Evolutionary conservation across 2,888 invertebrate species (phyloP).

Genomic region (Leptopilina myrica): DNA sequence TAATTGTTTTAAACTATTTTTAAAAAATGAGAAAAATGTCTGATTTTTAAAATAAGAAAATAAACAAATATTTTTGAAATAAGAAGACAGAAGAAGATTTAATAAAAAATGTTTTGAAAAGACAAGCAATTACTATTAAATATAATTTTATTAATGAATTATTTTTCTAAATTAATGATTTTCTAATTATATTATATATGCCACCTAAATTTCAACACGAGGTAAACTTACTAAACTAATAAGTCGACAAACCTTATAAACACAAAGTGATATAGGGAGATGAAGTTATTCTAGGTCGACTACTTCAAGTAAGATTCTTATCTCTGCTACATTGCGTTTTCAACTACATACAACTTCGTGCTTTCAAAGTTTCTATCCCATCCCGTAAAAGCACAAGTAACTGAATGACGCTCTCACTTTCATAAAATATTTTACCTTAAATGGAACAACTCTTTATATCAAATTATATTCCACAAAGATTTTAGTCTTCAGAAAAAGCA

Average conservation of each 20-base stretch:
- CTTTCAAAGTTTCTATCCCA: slow-evolving; percentile 29
- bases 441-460: not conserved
- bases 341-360: slow-evolving; percentile 31
- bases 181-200: not conserved
- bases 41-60: too few species aligned
- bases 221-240: slow-evolving; percentile 31
- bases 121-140: too few species aligned
- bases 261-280: slow-evolving; percentile 24
- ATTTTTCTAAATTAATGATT: not conserved
- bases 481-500: not conserved
- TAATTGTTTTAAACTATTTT: not conserved
- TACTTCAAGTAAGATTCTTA: slow-evolving; percentile 31
- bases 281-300: slow-evolving; percentile 34
- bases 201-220: not conserved
- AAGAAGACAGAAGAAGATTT: too few species aligned
- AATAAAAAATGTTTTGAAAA: too few species aligned
- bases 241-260: slow-evolving; percentile 31
- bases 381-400: not conserved
- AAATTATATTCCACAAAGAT: not conserved
- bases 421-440: not conserved
- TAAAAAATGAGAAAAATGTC: not conserved
- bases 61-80: too few species aligned
- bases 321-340: slow-evolving; percentile 29
- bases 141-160: not conserved
- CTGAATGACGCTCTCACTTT: not conserved